Evolutionary conservation across 2,888 invertebrate species (phyloP).

Genomic region (Mechanitis messenoides): DNA sequence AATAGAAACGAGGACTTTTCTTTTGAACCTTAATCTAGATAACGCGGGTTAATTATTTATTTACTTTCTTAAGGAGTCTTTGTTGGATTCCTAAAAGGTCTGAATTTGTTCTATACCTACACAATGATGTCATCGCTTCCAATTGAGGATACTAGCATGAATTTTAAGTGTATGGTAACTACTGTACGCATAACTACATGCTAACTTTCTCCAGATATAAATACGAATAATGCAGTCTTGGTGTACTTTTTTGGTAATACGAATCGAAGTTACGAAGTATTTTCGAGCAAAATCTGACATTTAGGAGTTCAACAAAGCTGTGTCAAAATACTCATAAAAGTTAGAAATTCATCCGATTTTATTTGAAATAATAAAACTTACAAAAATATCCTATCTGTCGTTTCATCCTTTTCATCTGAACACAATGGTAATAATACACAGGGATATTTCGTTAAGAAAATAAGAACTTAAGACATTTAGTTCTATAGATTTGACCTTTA

Average conservation of each 20-base stretch:
- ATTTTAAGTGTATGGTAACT: constrained; percentile 22
- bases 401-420: constrained; percentile 27
- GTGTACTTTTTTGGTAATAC: constrained; percentile 1
- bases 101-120: constrained; percentile 20
- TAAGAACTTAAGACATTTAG: constrained; percentile 50
- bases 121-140: constrained; percentile 39
- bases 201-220: constrained; percentile 19
- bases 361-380: constrained; percentile 1
- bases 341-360: constrained; percentile 13
- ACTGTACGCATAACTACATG: constrained; percentile 12
- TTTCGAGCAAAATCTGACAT: constrained; percentile 28
- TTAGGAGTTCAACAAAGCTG: constrained; percentile 29
- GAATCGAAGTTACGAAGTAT: constrained; percentile 10
- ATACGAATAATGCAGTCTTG: background rate
- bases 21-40: too few species aligned
- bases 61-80: background rate
- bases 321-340: constrained; percentile 25
- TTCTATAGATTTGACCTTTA: constrained; percentile 60
- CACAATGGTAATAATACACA: constrained; percentile 44
- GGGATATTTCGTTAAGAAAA: constrained; percentile 50
- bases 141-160: constrained; percentile 32
- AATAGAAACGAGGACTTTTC: too few species aligned
- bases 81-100: constrained; percentile 17
- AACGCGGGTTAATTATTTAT: too few species aligned
- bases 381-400: constrained; percentile 16